Conservation (phyloP, 2,797 vertebrate genomes). For the Menidia menidia region DNA sequence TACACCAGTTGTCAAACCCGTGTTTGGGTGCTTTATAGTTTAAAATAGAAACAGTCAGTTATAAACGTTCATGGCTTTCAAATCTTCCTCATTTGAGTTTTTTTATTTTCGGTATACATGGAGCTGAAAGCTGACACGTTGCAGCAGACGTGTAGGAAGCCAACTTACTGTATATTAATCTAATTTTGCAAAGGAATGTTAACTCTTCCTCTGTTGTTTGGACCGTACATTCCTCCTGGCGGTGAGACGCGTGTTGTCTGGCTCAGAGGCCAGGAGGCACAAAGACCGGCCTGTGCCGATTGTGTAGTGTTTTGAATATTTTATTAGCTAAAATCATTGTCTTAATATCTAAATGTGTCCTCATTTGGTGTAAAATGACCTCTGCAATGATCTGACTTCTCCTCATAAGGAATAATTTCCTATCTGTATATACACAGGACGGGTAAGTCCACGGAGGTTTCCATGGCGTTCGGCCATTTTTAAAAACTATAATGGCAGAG, state of each 20-base stretch:
- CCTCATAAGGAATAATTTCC: no score
- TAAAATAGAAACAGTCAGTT: background rate
- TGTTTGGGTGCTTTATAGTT: background rate
- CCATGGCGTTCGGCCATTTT: no score
- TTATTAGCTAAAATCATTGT: no score
- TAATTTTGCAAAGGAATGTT: conserved; percentile 15
- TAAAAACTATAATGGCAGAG: no score
- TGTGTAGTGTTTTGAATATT: no score
- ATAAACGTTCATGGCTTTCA: background rate
- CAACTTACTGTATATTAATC: background rate
- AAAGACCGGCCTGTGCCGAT: background rate
- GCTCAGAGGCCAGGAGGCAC: conserved; percentile 25
- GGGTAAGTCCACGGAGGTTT: no score
- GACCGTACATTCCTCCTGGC: conserved; percentile 18
- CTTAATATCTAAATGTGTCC: no score
- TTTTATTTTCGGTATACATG: background rate
- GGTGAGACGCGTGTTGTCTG: conserved; percentile 23
- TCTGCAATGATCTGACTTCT: no score
- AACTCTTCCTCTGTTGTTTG: conserved; percentile 25
- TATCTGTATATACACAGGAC: no score
- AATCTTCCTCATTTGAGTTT: background rate
- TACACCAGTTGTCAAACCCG: background rate
- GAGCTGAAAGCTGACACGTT: background rate
- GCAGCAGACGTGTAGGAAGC: background rate
- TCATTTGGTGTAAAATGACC: no score